Evolutionary conservation across 2,113 vertebrate species (phyloP).

Genomic region (Mugil cephalus): DNA sequence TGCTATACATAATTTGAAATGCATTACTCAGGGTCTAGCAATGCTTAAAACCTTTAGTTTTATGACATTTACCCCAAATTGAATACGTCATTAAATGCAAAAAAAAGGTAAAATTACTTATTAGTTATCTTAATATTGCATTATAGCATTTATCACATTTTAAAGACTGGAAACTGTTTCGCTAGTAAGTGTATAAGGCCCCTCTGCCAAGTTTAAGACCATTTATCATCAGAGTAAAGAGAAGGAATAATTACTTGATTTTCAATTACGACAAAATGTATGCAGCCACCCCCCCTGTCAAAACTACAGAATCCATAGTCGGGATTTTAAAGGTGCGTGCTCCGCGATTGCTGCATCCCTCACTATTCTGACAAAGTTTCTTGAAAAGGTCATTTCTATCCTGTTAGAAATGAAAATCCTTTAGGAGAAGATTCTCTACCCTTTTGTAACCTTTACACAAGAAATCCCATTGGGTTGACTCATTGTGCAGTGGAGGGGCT

Average conservation of each 20-base stretch:
- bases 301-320: conserved; percentile 38
- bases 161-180: background rate
- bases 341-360: conserved; percentile 61
- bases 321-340: conserved; percentile 61
- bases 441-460: conserved; percentile 82
- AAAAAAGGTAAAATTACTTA: too few species aligned
- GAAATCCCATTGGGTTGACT: conserved; percentile 74
- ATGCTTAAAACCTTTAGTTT: conserved; percentile 29
- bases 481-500: conserved; percentile 65
- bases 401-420: conserved; percentile 77
- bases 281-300: conserved; percentile 11
- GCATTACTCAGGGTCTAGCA: conserved; percentile 24
- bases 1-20: conserved; percentile 53
- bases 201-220: background rate
- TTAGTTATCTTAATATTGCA: background rate
- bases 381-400: conserved; percentile 78
- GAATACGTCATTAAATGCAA: background rate
- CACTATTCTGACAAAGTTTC: conserved; percentile 71
- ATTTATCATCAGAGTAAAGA: conserved; percentile 24
- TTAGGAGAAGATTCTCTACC: conserved; percentile 73
- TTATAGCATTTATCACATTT: background rate
- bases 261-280: conserved; percentile 23
- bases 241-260: conserved; percentile 2
- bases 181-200: background rate
- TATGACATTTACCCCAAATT: background rate